These are phyloP conservation scores for Anagyrus pseudococci DNA, from an alignment of 2,888 invertebrate genomes.

Conservation along the genomic window DNA sequence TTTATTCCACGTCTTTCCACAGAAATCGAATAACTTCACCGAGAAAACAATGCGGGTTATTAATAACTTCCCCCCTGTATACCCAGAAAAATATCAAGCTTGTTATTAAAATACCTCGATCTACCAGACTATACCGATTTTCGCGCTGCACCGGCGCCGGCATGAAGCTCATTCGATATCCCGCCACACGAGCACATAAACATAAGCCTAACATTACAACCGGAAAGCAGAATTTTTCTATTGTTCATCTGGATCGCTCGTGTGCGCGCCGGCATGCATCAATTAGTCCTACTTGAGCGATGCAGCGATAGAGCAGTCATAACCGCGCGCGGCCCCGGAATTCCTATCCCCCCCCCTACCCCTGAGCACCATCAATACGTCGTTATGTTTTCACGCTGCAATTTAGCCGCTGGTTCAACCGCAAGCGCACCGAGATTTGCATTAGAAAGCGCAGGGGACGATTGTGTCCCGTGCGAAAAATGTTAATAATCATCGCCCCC, in stretches of 20 bases:
- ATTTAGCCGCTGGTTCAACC: conserved; percentile 21
- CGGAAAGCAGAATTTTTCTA: conserved; percentile 13
- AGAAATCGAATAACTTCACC: no score
- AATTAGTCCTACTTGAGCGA: conserved; percentile 56
- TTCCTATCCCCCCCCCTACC: background rate
- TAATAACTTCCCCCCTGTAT: no score
- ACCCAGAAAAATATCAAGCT: no score
- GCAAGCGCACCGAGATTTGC: conserved; percentile 19
- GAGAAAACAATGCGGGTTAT: no score
- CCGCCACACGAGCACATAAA: no score
- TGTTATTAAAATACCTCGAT: no score
- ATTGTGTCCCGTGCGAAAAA: conserved; percentile 12
- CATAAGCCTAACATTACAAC: no score
- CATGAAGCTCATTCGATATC: no score
- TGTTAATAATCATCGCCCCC: conserved; percentile 4
- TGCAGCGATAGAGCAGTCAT: conserved; percentile 37
- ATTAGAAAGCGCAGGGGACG: conserved; percentile 27
- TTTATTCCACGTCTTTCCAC: no score
- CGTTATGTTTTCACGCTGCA: conserved; percentile 8
- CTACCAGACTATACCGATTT: no score
- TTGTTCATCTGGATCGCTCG: conserved; percentile 14
- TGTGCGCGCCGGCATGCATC: conserved; percentile 40
- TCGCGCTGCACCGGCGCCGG: no score
- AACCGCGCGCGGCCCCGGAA: background rate
- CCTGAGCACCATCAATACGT: conserved; percentile 1